Base-by-base conservation (phyloP, 2,888 invertebrate species). In the Drosophila limbata region DNA sequence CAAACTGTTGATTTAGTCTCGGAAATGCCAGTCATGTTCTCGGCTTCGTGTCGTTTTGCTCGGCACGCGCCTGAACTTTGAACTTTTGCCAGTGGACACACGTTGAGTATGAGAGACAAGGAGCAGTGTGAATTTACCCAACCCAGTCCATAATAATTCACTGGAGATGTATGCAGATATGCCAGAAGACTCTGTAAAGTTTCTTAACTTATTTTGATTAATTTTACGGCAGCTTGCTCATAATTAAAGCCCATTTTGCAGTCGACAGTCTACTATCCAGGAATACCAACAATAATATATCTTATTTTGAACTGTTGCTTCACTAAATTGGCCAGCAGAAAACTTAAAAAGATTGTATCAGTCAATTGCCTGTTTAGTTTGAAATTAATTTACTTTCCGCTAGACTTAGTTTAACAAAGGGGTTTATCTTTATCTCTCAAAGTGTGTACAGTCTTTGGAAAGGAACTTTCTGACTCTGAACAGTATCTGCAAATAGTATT, bases 1-100 rank as follows among this genome's bases (percentile, higher is more conserved):
- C 84, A 84, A 86, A 76, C 89, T 88, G 89, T 86, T 88, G 84
- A 88, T 84, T 76, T 71, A 63, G 69, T 44, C 45, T 69, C 56
- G 65, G 50, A 77, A 73, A 79, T 83, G 83, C 67, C 80, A 75
- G 80, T 80, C 80, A 79, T 79, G 68, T 68, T 52, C 37, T 71
- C 39, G n/a, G 51, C 40, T 45, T 52, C 57, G 44, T 62, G 39
- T 73, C 52, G 48, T 59, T 31, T 17, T 15, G 52, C 35, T 53
- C 42, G 61, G 69, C 88, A 84, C 73, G 81, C 76, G 79, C 70
- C 76, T 84, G 67, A 81, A 81, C 84, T 84, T 79, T 88, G 81
- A 88, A 78, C 84, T 83, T 86, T 76, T 35, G 4, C 6, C 51
- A 66, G 21, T 40, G 73, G 55, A 66, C 61, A 66, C 57, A 51